Conservation (phyloP, 2,888 invertebrate species). For the Cheilosia vulpina region DNA sequence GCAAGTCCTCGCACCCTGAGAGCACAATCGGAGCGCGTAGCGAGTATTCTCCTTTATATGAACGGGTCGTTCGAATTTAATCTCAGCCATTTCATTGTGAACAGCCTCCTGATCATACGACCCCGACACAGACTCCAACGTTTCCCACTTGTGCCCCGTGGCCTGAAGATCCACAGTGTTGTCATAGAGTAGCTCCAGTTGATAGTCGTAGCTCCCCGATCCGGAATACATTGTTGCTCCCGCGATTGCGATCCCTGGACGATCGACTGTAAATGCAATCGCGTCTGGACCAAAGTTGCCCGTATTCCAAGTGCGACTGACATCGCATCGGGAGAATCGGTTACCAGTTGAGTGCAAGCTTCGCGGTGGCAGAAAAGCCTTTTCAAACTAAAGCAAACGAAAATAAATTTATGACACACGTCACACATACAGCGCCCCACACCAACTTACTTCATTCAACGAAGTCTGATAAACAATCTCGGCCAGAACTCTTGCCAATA, state of each 20-base stretch:
- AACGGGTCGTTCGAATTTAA: conserved; percentile 95
- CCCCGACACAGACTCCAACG: conserved; percentile 92
- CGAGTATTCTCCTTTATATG: conserved; percentile 94
- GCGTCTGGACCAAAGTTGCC: conserved; percentile 98
- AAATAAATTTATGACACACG: neutral
- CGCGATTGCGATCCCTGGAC: conserved; percentile 93
- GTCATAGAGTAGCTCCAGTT: conserved; percentile 94
- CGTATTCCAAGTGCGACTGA: conserved; percentile 97
- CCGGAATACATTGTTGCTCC: conserved; percentile 97
- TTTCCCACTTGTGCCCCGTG: conserved; percentile 91
- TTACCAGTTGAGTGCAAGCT: conserved; percentile 94
- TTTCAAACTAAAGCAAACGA: conserved; percentile 79
- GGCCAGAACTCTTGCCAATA: conserved; percentile 92
- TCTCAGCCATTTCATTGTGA: conserved; percentile 93
- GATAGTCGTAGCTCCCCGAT: conserved; percentile 94
- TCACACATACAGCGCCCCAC: neutral
- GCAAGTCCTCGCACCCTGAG: conserved; percentile 95
- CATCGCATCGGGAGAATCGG: conserved; percentile 95
- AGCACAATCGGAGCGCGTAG: conserved; percentile 94
- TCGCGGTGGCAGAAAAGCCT: conserved; percentile 85
- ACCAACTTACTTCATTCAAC: conserved; percentile 87
- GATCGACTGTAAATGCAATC: conserved; percentile 96
- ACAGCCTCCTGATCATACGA: conserved; percentile 93
- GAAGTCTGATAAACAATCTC: conserved; percentile 93
- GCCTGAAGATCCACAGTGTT: conserved; percentile 84